phyloP scores from a whole-genome alignment of 2,797 vertebrate species.

The Pteronotus mesoamericanus region DNA sequence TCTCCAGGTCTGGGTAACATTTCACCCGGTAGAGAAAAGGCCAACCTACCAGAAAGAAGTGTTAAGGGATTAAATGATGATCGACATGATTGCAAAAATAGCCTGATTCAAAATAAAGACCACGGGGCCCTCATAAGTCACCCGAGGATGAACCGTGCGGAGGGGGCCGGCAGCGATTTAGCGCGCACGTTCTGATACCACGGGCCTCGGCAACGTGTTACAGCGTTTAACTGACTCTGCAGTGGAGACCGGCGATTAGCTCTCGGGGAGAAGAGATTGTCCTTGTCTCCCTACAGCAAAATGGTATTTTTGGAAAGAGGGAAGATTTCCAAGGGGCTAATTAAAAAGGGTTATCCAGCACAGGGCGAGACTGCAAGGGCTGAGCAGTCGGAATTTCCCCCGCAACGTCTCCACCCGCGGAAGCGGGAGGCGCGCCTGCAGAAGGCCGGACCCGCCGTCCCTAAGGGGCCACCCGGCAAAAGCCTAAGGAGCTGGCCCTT shows the following conservation, averaged over 20 bases:
- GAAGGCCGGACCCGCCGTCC: not conserved
- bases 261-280: not conserved
- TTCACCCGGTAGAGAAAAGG: not conserved
- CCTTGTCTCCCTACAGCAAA: slow-evolving; percentile 35
- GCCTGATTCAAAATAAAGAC: not conserved
- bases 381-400: slow-evolving; percentile 1
- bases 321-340: slow-evolving; percentile 58
- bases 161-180: accelerated
- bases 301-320: slow-evolving; percentile 42
- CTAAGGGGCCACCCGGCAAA: not conserved
- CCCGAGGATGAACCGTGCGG: accelerated
- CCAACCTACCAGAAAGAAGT: not conserved
- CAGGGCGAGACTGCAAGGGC: not conserved
- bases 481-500: not conserved
- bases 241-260: not conserved
- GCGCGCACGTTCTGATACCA: not conserved
- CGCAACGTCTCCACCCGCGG: not conserved
- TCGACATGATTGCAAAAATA: not conserved
- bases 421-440: accelerated
- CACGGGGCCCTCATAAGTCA: accelerated
- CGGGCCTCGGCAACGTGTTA: not conserved
- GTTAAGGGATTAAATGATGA: not conserved
- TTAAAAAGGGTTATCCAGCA: slow-evolving; percentile 38
- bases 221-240: not conserved
- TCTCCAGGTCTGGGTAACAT: not conserved